Conservation (phyloP, 1,140 invertebrate genomes). For the Rhopalosiphum maidis region DNA sequence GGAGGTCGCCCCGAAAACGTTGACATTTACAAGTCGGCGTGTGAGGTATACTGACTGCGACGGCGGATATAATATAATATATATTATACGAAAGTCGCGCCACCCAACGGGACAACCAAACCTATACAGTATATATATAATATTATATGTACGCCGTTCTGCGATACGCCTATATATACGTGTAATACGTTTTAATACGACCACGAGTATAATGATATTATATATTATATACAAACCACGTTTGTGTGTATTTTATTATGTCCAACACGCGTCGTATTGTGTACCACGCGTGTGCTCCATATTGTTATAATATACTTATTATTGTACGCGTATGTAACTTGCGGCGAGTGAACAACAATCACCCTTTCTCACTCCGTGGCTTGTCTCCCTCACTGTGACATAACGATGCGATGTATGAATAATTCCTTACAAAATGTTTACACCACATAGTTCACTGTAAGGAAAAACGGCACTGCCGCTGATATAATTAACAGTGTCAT, state of each 20-base stretch:
- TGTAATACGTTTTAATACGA: constrained; percentile 11
- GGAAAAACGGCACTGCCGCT: not conserved
- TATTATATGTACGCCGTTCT: not conserved
- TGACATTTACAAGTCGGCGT: not conserved
- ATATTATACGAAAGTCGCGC: not conserved
- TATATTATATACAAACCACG: not conserved
- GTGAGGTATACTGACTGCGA: not conserved
- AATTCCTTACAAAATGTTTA: not conserved
- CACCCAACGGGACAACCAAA: not conserved
- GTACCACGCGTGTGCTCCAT: not conserved
- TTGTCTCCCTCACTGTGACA: not conserved
- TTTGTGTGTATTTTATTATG: constrained; percentile 8
- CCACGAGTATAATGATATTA: not conserved
- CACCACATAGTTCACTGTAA: not conserved
- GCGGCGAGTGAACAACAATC: not conserved
- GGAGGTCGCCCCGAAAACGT: constrained; percentile 8
- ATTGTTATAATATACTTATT: not conserved
- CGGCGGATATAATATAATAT: not conserved
- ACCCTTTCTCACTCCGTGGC: not conserved
- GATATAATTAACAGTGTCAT: not conserved
- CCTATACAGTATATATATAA: not conserved
- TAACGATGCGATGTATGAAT: no score
- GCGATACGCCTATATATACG: not conserved
- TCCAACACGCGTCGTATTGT: constrained; percentile 4
- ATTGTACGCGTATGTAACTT: no score